Conservation (phyloP, 1,140 invertebrate genomes). For the Drosophila simulans region DNA sequence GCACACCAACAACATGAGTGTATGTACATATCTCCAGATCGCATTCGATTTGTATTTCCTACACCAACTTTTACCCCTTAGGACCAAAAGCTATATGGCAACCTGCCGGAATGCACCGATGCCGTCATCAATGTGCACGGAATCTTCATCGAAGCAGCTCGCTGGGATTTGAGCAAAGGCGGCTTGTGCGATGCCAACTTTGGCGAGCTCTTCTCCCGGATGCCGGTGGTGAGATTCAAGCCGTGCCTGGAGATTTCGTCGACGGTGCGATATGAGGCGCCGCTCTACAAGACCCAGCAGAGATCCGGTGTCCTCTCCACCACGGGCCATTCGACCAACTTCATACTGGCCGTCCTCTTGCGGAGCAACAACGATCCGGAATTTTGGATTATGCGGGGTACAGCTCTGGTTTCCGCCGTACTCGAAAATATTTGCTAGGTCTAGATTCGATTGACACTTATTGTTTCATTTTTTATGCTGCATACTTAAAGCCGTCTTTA, state of each 20-base stretch:
- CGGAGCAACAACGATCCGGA: slow-evolving; percentile 87
- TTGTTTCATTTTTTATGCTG: slow-evolving; percentile 19
- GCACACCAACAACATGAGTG: slow-evolving; percentile 80
- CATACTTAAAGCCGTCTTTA: slow-evolving; percentile 54
- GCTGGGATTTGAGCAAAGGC: slow-evolving; percentile 89
- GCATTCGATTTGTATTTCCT: background rate
- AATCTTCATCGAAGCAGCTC: slow-evolving; percentile 93
- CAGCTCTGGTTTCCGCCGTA: slow-evolving; percentile 92
- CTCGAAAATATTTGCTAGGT: slow-evolving; percentile 85
- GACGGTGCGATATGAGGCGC: slow-evolving; percentile 88
- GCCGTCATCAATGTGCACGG: slow-evolving; percentile 94
- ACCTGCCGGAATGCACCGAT: slow-evolving; percentile 86
- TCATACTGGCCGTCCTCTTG: slow-evolving; percentile 92
- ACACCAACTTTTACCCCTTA: background rate
- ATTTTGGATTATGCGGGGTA: slow-evolving; percentile 95
- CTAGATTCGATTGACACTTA: background rate
- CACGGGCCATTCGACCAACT: slow-evolving; percentile 95
- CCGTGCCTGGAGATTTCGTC: slow-evolving; percentile 84
- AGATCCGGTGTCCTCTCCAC: slow-evolving; percentile 93
- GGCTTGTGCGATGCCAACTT: slow-evolving; percentile 89
- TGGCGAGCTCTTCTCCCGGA: slow-evolving; percentile 91
- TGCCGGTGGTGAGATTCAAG: slow-evolving; percentile 91
- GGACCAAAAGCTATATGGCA: slow-evolving; percentile 85
- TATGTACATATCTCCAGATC: slow-evolving; percentile 26
- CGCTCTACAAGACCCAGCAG: slow-evolving; percentile 94